Evolutionary conservation across 2,888 invertebrate species (phyloP).

Genomic region (Scaptodrosophila latifasciaeformis): DNA sequence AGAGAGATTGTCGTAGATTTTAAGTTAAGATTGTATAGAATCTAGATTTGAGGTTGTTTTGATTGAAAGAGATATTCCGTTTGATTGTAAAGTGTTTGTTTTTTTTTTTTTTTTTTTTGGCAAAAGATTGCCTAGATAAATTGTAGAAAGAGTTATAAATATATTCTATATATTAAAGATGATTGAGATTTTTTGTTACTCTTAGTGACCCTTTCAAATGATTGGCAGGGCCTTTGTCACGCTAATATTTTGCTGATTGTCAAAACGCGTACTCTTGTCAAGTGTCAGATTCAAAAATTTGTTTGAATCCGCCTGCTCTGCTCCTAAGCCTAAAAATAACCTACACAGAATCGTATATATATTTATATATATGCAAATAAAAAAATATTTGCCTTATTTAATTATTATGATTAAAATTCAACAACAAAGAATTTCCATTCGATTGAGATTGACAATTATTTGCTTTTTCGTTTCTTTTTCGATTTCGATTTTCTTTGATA

Average conservation of each 20-base stretch:
- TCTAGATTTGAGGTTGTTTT: conserved; percentile 40
- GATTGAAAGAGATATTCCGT: conserved; percentile 19
- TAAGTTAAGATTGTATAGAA: conserved; percentile 29
- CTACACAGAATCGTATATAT: too few species aligned
- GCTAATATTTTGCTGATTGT: conserved; percentile 75
- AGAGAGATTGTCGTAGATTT: conserved; percentile 57
- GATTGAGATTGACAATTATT: conserved; percentile 17
- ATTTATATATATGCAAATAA: too few species aligned
- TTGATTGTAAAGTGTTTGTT: conserved; percentile 27
- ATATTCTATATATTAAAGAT: conserved; percentile 29
- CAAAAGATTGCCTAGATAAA: conserved; percentile 53
- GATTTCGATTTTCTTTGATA: conserved; percentile 3
- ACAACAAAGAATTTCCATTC: conserved; percentile 12
- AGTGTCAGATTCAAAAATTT: conserved; percentile 44
- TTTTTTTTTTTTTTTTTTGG: too few species aligned
- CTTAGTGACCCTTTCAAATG: too few species aligned
- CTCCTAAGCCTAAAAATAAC: conserved; percentile 23
- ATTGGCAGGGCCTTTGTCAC: too few species aligned
- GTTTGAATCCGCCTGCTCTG: conserved; percentile 17
- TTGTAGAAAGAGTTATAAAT: conserved; percentile 44
- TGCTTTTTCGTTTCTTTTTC: conserved; percentile 10
- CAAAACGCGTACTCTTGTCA: conserved; percentile 75
- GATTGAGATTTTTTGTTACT: neutral
- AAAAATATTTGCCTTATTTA: conserved; percentile 4
- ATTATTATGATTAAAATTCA: conserved; percentile 5